phyloP scores from a whole-genome alignment of 2,888 invertebrate species.

The Drosophila crucigera region DNA sequence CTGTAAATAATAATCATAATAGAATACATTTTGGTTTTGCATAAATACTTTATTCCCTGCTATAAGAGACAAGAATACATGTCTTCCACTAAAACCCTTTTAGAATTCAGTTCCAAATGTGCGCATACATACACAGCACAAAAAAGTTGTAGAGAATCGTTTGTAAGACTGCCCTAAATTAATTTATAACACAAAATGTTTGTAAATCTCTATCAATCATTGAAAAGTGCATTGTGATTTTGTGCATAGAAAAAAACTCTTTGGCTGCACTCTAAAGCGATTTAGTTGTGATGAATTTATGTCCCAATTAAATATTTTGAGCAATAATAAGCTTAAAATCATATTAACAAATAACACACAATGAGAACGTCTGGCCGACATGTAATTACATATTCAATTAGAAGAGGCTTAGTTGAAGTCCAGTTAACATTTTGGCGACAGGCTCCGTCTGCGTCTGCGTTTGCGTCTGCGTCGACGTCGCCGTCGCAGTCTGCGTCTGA shows the following conservation, averaged over 20 bases:
- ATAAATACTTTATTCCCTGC: neutral
- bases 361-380: conserved; percentile 41
- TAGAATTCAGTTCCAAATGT: neutral
- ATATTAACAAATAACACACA: conserved; percentile 59
- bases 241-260: neutral
- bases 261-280: conserved; percentile 9
- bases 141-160: neutral
- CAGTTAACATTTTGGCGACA: conserved; percentile 64
- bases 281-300: conserved; percentile 61
- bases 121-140: neutral
- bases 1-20: neutral
- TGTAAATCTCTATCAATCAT: conserved; percentile 47
- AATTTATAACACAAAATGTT: conserved; percentile 4
- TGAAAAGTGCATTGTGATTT: neutral
- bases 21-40: neutral
- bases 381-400: conserved; percentile 69
- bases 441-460: conserved; percentile 27
- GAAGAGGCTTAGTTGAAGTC: conserved; percentile 20
- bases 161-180: conserved; percentile 6
- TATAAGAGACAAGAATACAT: neutral
- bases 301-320: conserved; percentile 38
- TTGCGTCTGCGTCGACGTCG: conserved; percentile 23
- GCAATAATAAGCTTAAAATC: conserved; percentile 68
- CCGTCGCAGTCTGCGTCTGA: conserved; percentile 23
- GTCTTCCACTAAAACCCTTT: neutral